phyloP scores from a whole-genome alignment of 1,140 invertebrate species.

The Atta cephalotes region DNA sequence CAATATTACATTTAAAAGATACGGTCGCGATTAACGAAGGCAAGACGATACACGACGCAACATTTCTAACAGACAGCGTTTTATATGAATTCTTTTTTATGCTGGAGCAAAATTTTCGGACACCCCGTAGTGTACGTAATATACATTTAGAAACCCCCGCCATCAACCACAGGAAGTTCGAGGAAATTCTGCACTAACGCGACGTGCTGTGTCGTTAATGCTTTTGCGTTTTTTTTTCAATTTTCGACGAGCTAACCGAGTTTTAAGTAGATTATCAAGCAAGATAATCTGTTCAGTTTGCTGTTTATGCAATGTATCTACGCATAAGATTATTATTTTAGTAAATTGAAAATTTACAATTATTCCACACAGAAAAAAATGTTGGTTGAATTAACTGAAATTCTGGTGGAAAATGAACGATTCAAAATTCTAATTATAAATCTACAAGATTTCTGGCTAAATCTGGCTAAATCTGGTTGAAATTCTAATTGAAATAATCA shows the following conservation, averaged over 20 bases:
- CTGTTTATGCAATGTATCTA: too few species aligned
- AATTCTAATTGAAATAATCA: too few species aligned
- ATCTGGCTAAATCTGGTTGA: too few species aligned
- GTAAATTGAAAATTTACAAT: not conserved
- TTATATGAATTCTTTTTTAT: not conserved
- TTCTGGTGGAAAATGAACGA: too few species aligned
- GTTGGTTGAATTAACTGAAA: too few species aligned
- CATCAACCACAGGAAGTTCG: constrained; percentile 45
- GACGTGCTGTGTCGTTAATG: constrained; percentile 37
- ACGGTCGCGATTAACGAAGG: constrained; percentile 14
- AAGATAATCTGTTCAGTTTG: not conserved
- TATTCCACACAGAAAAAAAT: not conserved
- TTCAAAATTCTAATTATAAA: too few species aligned
- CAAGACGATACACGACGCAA: not conserved
- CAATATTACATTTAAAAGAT: constrained; percentile 10
- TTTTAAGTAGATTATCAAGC: constrained; percentile 45
- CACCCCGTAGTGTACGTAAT: constrained; percentile 53
- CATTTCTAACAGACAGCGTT: not conserved
- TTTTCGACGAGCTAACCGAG: constrained; percentile 47
- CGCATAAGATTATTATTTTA: not conserved
- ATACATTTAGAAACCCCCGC: constrained; percentile 48
- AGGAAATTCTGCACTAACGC: constrained; percentile 49
- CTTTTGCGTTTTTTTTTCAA: constrained; percentile 3
- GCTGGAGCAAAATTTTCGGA: constrained; percentile 23
- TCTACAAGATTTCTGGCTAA: too few species aligned